Evolutionary conservation across 92 coral and sea anemone genomes (phyloP), one percentile per base, ranked within the genome.

Genomic region (Plumapathes pennacea): DNA sequence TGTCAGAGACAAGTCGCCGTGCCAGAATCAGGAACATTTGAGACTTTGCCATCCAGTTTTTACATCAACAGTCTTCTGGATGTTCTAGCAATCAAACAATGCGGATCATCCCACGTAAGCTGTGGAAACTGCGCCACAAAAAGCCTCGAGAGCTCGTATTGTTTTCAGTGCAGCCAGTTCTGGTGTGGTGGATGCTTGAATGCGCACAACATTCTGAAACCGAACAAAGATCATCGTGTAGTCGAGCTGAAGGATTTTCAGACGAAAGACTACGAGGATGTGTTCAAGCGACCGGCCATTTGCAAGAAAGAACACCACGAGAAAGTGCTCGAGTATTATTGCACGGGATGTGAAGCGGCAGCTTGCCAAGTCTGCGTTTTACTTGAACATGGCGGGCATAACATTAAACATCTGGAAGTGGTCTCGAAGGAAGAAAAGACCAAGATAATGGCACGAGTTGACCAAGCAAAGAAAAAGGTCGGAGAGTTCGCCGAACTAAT

Each of bases 61-160:
- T 23, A 36, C 6, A 49, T 49, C 15, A 25, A 22, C 34, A 49
- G 55, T 23, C 1, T 49, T 18, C 55, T 49, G 2, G 55, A 49
- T 22, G 29, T 49, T 32, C 15, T 54, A 32, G 31, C 61, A 20
- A 34, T 54, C 7, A 54, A 19, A 34, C 11, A 54, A 13, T 36
- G 44, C 61, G 17, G 26, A 6, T 20, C 30, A 3, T 10, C 19
- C 0, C 30, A 49, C 10, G 49, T 38, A 1, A 38, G 28, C 10
- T 57, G 64, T 24, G 64, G 64, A 20, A 57, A 57, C 3, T 57
- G 64, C 50, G 64, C 38, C 48, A 38, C 38, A 4, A 57, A 1
- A 57, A 57, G 64, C 21, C 0, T 15, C 0, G 29, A 57, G 11
- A 20, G 48, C 41, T 37, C 20, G 6, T 57, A 57, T 37, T 57